A percentile compares a stretch with the other conserved stretches of the same genome.
phyloP scores from a whole-genome alignment of 2,113 vertebrate species.

The Panthera uncia region DNA sequence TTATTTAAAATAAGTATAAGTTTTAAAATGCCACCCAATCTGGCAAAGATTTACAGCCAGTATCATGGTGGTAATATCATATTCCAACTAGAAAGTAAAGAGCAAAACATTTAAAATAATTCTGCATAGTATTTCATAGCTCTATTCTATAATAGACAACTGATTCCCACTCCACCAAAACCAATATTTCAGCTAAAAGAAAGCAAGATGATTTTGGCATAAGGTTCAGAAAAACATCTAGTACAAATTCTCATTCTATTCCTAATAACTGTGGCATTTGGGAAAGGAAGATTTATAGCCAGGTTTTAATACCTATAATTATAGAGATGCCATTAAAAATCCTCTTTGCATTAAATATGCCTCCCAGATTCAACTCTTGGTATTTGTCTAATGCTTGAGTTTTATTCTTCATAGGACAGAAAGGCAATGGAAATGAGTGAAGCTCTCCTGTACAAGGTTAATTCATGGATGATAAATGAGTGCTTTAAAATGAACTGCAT shows the following conservation, averaged over 20 bases:
- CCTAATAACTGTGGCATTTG: slow-evolving; percentile 78
- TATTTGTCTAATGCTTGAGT: slow-evolving; percentile 62
- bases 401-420: slow-evolving; percentile 76
- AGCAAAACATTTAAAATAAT: slow-evolving; percentile 57
- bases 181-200: slow-evolving; percentile 55
- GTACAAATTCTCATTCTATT: slow-evolving; percentile 76
- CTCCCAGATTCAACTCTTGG: slow-evolving; percentile 45
- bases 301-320: slow-evolving; percentile 81
- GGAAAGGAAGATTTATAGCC: slow-evolving; percentile 81
- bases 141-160: slow-evolving; percentile 49
- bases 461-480: slow-evolving; percentile 83
- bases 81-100: slow-evolving; percentile 62
- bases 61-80: slow-evolving; percentile 49
- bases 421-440: slow-evolving; percentile 74
- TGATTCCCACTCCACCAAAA: slow-evolving; percentile 1
- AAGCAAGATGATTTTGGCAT: slow-evolving; percentile 71
- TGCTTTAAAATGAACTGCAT: slow-evolving; percentile 80
- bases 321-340: slow-evolving; percentile 70
- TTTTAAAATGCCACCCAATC: slow-evolving; percentile 41
- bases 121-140: slow-evolving; percentile 41
- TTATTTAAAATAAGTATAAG: slow-evolving; percentile 53
- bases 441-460: slow-evolving; percentile 78
- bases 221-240: slow-evolving; percentile 66
- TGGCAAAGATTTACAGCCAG: slow-evolving; percentile 61
- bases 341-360: slow-evolving; percentile 66